Conservation (phyloP, 2,797 vertebrate species). For the Mastacembelus armatus region DNA sequence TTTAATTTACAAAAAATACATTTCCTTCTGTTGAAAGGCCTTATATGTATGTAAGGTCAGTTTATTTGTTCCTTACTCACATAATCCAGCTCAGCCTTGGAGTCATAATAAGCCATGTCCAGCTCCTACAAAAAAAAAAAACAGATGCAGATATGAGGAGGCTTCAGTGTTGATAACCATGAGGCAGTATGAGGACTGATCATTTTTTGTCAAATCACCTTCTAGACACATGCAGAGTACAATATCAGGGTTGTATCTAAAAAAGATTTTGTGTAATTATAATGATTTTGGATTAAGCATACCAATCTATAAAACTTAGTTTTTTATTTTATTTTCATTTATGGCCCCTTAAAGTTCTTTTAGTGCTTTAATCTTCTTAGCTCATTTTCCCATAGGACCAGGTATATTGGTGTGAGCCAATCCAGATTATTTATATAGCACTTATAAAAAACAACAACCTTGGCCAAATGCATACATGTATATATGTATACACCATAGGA, state of each 20-base stretch:
- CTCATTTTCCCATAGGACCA: background rate
- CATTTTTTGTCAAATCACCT: conserved; percentile 9
- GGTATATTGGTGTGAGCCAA: too few relatives aligned
- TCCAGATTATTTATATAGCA: too few relatives aligned
- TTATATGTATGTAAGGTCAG: background rate
- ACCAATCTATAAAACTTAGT: background rate
- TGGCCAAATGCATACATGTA: too few relatives aligned
- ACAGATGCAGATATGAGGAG: conserved; percentile 36
- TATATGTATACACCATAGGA: too few relatives aligned
- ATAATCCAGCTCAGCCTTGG: conserved; percentile 96
- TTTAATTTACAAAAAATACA: too few relatives aligned
- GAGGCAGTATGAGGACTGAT: conserved; percentile 16
- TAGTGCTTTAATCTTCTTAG: background rate
- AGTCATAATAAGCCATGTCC: conserved; percentile 96
- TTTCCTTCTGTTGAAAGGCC: background rate
- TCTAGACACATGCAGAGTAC: background rate
- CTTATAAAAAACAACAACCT: too few relatives aligned
- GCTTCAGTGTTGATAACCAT: conserved; percentile 9
- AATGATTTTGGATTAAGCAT: background rate
- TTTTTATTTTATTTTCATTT: background rate
- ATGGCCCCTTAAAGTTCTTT: background rate
- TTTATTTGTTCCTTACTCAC: conserved; percentile 83
- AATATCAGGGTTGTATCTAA: background rate
- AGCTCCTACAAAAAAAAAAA: conserved; percentile 87
- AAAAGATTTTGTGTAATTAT: background rate